Evolutionary conservation across 2,888 invertebrate genomes (phyloP).

Genomic region (Isoperla grammatica): DNA sequence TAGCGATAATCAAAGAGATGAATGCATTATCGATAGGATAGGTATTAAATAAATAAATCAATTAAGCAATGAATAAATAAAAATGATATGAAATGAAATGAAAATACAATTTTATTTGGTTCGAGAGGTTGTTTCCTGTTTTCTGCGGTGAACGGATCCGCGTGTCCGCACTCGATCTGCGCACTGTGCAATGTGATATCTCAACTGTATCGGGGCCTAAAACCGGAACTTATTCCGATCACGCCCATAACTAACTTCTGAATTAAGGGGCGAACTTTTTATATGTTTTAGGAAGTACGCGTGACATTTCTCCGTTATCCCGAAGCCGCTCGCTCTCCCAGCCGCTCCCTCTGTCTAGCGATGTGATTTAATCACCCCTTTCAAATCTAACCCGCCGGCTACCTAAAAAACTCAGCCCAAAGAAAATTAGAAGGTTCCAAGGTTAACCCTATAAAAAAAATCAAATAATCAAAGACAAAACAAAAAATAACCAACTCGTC

Average conservation of each 20-base stretch:
- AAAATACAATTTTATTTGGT: too few species aligned
- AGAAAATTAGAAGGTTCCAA: slow-evolving; percentile 20
- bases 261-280: slow-evolving; percentile 12
- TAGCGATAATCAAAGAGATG: too few species aligned
- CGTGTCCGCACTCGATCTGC: too few species aligned
- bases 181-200: slow-evolving; percentile 4
- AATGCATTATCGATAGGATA: too few species aligned
- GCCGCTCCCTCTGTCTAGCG: background rate
- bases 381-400: slow-evolving; percentile 15
- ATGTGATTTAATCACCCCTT: slow-evolving; percentile 16
- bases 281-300: background rate
- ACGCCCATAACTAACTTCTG: slow-evolving; percentile 4
- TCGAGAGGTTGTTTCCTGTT: too few species aligned
- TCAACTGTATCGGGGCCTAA: background rate
- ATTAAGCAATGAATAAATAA: too few species aligned
- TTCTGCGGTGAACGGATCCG: too few species aligned
- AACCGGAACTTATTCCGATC: slow-evolving; percentile 11
- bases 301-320: slow-evolving; percentile 12
- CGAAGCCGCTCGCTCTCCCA: background rate
- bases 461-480: slow-evolving; percentile 15
- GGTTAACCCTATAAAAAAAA: slow-evolving; percentile 20
- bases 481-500: slow-evolving; percentile 4
- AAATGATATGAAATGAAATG: too few species aligned
- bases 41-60: too few species aligned
- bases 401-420: slow-evolving; percentile 2